Evolutionary conservation across 2,113 vertebrate genomes (phyloP).

Genomic region (Octodon degus): DNA sequence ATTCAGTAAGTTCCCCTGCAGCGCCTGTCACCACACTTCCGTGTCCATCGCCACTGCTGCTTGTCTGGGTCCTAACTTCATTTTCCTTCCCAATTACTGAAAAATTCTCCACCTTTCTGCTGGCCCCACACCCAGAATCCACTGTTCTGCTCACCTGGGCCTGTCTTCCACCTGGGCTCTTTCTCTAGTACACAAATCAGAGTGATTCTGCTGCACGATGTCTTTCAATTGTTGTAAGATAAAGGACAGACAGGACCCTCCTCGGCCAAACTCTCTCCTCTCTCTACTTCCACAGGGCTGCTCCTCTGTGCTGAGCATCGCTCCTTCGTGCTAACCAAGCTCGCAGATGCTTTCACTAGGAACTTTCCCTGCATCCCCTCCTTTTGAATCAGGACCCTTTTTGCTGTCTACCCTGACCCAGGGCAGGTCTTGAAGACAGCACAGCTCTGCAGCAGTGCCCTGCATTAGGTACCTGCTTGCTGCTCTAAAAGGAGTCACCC

Average conservation of each 20-base stretch:
- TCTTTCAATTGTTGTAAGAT: background rate
- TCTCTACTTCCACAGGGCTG: background rate
- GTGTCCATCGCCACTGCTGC: background rate
- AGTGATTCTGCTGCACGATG: background rate
- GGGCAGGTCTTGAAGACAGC: background rate
- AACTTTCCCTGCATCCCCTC: background rate
- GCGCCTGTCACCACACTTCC: too few relatives aligned
- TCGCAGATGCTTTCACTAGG: background rate
- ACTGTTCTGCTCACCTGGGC: background rate
- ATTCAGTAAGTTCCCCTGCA: background rate
- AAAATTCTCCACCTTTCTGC: background rate
- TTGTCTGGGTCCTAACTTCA: background rate
- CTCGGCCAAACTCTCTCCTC: background rate
- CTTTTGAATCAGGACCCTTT: background rate
- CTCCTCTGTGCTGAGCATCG: background rate
- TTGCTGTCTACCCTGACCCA: background rate
- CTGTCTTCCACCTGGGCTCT: background rate
- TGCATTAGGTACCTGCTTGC: background rate
- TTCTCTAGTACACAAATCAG: background rate
- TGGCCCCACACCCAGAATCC: background rate
- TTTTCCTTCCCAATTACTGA: background rate
- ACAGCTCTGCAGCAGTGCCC: background rate
- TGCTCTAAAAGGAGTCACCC: background rate
- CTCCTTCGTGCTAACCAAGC: background rate
- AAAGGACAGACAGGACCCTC: background rate